Percentiles rank a stretch among this genome's conserved stretches.
These are phyloP conservation scores for Nycticorax nycticorax DNA, from an alignment of 2,113 vertebrate genomes.

Conservation along the genomic window DNA sequence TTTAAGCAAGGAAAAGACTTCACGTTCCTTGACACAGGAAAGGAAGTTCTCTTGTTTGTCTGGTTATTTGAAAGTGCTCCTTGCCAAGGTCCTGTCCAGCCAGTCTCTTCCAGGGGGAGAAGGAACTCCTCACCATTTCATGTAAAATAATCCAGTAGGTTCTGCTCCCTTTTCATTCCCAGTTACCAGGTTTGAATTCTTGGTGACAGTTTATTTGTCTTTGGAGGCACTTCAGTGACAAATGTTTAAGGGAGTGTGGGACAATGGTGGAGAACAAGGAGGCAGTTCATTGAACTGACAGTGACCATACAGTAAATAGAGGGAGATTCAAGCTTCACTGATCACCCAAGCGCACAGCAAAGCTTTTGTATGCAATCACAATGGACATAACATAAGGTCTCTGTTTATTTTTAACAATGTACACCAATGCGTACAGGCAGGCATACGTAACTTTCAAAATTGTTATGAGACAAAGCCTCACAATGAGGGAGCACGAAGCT, in stretches of 20 bases:
- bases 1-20: not conserved
- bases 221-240: conserved; percentile 82
- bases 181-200: conserved; percentile 75
- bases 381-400: conserved; percentile 79
- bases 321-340: conserved; percentile 81
- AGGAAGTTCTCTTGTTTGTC: not conserved
- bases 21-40: not conserved
- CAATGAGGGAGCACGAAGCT: not conserved
- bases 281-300: conserved; percentile 87
- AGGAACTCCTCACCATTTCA: conserved; percentile 31
- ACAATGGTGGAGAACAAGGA: conserved; percentile 84
- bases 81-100: not conserved
- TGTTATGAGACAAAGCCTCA: not conserved
- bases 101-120: not conserved
- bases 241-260: conserved; percentile 84
- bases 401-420: conserved; percentile 79
- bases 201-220: conserved; percentile 83
- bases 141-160: conserved; percentile 61
- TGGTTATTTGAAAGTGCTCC: not conserved
- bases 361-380: conserved; percentile 80
- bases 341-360: conserved; percentile 75
- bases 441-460: conserved; percentile 24
- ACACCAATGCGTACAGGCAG: conserved; percentile 32
- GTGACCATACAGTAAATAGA: conserved; percentile 88
- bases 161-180: conserved; percentile 51